Conservation (phyloP, 2,888 invertebrate species). For the Lasioglossum lativentre region DNA sequence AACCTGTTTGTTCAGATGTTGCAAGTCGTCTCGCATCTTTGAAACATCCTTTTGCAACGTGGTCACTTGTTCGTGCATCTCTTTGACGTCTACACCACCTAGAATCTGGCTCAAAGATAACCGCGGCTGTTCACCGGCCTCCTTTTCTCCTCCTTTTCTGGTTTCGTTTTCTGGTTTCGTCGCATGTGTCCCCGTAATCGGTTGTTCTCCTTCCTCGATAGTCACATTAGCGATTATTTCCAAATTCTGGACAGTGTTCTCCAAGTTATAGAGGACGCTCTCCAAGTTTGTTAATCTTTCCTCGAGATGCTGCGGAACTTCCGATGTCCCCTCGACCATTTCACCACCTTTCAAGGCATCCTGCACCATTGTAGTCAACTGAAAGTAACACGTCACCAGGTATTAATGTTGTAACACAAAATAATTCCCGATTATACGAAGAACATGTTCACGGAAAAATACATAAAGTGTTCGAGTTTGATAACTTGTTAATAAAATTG, state of each 20-base stretch:
- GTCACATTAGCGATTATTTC: conserved; percentile 30
- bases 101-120: conserved; percentile 44
- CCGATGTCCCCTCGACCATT: conserved; percentile 15
- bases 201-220: neutral
- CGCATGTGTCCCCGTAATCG: neutral
- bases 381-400: neutral
- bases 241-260: conserved; percentile 46
- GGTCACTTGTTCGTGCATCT: conserved; percentile 62
- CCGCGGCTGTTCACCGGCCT: neutral
- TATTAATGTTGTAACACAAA: neutral
- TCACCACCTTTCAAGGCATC: conserved; percentile 70
- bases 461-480: too few relatives aligned
- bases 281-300: conserved; percentile 68
- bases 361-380: conserved; percentile 74
- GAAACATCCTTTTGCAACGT: conserved; percentile 64
- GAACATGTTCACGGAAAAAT: neutral
- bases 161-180: neutral
- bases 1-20: conserved; percentile 54
- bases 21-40: conserved; percentile 58
- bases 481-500: too few relatives aligned
- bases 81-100: conserved; percentile 61
- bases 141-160: too few relatives aligned
- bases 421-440: neutral
- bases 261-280: conserved; percentile 54
- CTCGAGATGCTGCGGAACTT: conserved; percentile 84